These are phyloP conservation scores for Neocrepidodera transversa DNA, from an alignment of 2,888 invertebrate species.

Conservation along the genomic window DNA sequence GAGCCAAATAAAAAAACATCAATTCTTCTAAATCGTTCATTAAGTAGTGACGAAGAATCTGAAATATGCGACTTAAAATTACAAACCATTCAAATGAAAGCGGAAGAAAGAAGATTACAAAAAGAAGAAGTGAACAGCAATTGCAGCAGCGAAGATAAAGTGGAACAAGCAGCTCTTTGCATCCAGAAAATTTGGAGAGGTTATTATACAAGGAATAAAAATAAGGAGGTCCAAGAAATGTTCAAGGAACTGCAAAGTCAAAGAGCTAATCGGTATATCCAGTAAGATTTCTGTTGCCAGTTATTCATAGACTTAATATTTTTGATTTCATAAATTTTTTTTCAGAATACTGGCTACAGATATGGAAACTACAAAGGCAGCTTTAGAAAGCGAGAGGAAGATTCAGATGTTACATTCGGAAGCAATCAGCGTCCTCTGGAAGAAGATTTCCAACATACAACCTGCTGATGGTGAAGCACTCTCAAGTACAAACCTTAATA, in stretches of 20 bases:
- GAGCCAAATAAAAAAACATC: conserved; percentile 45
- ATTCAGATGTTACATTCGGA: conserved; percentile 89
- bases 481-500: conserved; percentile 37
- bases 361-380: conserved; percentile 85
- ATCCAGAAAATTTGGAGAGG: conserved; percentile 90
- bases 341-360: conserved; percentile 79
- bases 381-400: conserved; percentile 83
- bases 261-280: conserved; percentile 82
- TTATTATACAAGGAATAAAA: conserved; percentile 77
- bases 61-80: conserved; percentile 73
- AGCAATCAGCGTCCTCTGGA: conserved; percentile 89
- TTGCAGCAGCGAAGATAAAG: conserved; percentile 56
- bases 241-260: conserved; percentile 76
- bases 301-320: conserved; percentile 38
- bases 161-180: conserved; percentile 70
- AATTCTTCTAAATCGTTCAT: conserved; percentile 53
- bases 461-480: conserved; percentile 45
- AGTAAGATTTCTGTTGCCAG: no score
- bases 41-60: conserved; percentile 69
- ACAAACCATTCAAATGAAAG: conserved; percentile 70
- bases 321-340: conserved; percentile 3
- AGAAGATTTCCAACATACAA: conserved; percentile 79
- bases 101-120: conserved; percentile 59
- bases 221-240: conserved; percentile 70
- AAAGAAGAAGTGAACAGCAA: conserved; percentile 50